Conservation (phyloP, 2,113 vertebrate genomes). For the Tympanuchus pallidicinctus region DNA sequence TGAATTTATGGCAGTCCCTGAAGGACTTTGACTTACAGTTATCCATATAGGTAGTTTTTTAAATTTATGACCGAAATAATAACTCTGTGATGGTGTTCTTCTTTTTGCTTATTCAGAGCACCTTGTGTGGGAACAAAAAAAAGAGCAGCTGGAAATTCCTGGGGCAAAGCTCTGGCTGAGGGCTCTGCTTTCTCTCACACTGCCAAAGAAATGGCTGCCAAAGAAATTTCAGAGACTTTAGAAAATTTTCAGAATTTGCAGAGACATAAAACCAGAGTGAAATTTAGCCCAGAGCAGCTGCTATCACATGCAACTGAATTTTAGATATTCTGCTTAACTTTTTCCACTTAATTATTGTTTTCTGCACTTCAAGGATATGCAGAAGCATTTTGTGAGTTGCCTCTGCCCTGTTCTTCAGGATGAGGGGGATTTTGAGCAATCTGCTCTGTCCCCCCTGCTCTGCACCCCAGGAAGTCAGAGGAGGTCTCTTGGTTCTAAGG, state of each 20-base stretch:
- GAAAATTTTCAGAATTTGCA: conserved; percentile 7
- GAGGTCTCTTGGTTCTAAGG: neutral
- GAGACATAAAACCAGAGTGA: neutral
- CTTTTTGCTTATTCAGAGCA: conserved; percentile 23
- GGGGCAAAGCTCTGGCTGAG: neutral
- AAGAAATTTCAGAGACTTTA: neutral
- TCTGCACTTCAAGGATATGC: neutral
- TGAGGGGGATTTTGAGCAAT: neutral
- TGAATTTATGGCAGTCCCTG: conserved; percentile 46
- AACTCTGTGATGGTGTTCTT: conserved; percentile 23
- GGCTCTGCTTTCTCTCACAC: neutral
- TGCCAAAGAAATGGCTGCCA: neutral
- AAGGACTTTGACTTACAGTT: conserved; percentile 47
- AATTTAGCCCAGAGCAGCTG: neutral
- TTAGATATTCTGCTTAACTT: neutral
- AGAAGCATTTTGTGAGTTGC: accelerated
- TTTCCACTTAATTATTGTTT: neutral
- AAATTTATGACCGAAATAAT: conserved; percentile 54
- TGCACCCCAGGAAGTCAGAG: neutral
- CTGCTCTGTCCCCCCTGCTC: neutral
- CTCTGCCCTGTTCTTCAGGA: neutral
- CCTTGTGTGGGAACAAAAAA: neutral
- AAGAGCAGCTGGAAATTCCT: neutral
- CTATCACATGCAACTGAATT: neutral
- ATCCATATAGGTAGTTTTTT: conserved; percentile 36